These are phyloP conservation scores for Drosophila erecta DNA, from an alignment of 1,140 invertebrate genomes.

Conservation along the genomic window DNA sequence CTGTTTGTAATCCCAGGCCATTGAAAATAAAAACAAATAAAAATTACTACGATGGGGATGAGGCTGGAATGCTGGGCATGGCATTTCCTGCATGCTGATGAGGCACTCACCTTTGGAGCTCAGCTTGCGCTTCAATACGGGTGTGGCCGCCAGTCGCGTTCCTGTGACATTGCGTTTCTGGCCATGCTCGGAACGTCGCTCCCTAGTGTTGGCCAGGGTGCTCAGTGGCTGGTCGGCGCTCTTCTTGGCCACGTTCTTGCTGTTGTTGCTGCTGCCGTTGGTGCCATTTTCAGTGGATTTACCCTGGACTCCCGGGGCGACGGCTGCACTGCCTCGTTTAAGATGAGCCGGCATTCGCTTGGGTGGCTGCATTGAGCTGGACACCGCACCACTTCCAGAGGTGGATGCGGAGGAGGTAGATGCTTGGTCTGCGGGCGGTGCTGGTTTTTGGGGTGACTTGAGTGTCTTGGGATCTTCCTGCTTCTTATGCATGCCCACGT, in stretches of 20 bases:
- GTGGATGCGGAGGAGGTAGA: conserved; percentile 34
- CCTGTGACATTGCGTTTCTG: conserved; percentile 51
- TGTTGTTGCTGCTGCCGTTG: conserved; percentile 35
- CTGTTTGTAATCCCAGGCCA: conserved; percentile 15
- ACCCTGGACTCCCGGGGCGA: conserved; percentile 14
- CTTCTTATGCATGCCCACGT: conserved; percentile 82
- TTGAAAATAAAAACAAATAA: no score
- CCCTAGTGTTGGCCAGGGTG: conserved; percentile 55
- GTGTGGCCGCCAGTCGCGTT: conserved; percentile 27
- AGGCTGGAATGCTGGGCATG: conserved; percentile 15
- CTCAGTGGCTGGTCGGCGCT: conserved; percentile 63
- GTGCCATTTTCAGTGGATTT: conserved; percentile 30
- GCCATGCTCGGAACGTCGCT: conserved; percentile 63
- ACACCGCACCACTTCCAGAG: conserved; percentile 21
- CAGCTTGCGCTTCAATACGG: conserved; percentile 55
- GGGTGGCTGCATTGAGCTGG: conserved; percentile 61
- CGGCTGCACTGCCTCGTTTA: conserved; percentile 48
- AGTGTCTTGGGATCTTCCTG: conserved; percentile 73
- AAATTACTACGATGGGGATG: conserved; percentile 35
- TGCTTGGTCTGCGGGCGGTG: conserved; percentile 23
- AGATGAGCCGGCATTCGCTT: conserved; percentile 73
- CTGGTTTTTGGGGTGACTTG: conserved; percentile 75
- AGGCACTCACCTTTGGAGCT: conserved; percentile 58
- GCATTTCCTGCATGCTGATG: no score
- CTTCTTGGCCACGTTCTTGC: conserved; percentile 74